phyloP scores from a whole-genome alignment of 35 echinoderm and acorn worm genomes.

The Patiria miniata region DNA sequence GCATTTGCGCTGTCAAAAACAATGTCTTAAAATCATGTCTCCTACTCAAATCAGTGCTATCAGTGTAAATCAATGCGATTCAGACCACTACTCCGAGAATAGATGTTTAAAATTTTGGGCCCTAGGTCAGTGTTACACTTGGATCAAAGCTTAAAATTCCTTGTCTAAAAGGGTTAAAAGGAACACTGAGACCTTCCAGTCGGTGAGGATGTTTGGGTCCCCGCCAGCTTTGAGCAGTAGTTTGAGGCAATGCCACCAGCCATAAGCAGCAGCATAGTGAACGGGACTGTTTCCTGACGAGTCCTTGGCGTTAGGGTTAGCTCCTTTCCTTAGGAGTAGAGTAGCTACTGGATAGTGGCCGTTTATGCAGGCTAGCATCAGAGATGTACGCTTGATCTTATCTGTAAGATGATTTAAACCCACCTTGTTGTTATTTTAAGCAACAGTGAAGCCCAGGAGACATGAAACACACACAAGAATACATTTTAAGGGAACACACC shows the following conservation, averaged over 20 bases:
- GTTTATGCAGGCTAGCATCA: constrained; percentile 90
- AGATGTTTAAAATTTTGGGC: neutral
- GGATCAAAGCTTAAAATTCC: no score
- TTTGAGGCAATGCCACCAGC: constrained; percentile 77
- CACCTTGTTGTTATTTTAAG: neutral
- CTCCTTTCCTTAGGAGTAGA: constrained; percentile 86
- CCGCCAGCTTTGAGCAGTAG: constrained; percentile 77
- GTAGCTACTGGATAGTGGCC: constrained; percentile 75
- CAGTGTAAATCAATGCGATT: no score
- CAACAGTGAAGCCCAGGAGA: neutral
- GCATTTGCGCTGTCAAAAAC: neutral
- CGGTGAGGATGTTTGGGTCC: constrained; percentile 73
- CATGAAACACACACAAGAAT: neutral
- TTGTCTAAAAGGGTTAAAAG: neutral
- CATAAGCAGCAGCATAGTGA: constrained; percentile 94
- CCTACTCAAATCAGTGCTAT: neutral
- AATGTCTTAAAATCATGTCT: neutral
- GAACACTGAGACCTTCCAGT: constrained; percentile 64
- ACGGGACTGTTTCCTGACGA: constrained; percentile 83
- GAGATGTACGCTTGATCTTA: constrained; percentile 74
- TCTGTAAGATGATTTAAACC: constrained; percentile 45
- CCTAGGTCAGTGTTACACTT: neutral
- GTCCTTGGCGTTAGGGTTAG: constrained; percentile 67
- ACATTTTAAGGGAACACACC: neutral
- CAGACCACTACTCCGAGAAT: no score